A percentile compares a stretch with the other conserved stretches of the same genome.
Evolutionary conservation across 1,140 invertebrate species (phyloP).

Genomic region (Drosophila neocordata): DNA sequence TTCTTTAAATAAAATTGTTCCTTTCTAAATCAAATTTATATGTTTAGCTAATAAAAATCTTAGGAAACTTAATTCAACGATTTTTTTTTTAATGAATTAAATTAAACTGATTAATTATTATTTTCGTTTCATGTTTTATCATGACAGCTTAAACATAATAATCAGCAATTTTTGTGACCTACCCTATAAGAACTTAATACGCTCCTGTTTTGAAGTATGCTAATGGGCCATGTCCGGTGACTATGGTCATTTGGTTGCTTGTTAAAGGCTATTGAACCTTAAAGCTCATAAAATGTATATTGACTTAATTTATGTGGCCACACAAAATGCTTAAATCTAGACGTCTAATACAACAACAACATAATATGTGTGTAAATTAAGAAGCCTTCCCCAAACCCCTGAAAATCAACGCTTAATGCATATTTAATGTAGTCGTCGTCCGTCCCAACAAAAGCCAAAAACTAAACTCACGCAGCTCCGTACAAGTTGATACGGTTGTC

Average conservation of each 20-base stretch:
- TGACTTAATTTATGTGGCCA: slow-evolving; percentile 52
- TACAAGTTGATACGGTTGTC: slow-evolving; percentile 66
- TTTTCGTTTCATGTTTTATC: too few relatives aligned
- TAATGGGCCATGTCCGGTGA: slow-evolving; percentile 8
- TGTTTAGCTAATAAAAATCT: too few relatives aligned
- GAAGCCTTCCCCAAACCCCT: slow-evolving; percentile 23
- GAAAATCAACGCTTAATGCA: slow-evolving; percentile 70
- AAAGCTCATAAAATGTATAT: slow-evolving; percentile 23
- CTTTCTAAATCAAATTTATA: too few relatives aligned
- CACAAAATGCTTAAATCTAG: slow-evolving; percentile 25
- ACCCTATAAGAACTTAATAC: not conserved
- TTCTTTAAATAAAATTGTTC: too few relatives aligned
- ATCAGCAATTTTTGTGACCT: not conserved
- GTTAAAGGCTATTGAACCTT: slow-evolving; percentile 41
- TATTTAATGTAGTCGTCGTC: slow-evolving; percentile 65
- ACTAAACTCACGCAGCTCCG: slow-evolving; percentile 57
- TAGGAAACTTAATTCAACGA: too few relatives aligned
- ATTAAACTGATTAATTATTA: too few relatives aligned
- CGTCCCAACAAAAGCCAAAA: slow-evolving; percentile 17
- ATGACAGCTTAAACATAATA: too few relatives aligned
- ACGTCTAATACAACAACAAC: slow-evolving; percentile 9
- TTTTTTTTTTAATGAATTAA: too few relatives aligned
- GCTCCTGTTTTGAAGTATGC: not conserved
- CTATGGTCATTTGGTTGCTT: not conserved
- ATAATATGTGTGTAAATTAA: slow-evolving; percentile 47